Percentiles rank a stretch among this genome's conserved stretches.
These are phyloP conservation scores for Cerastis leucographa DNA, from an alignment of 2,888 invertebrate genomes.

Conservation along the genomic window DNA sequence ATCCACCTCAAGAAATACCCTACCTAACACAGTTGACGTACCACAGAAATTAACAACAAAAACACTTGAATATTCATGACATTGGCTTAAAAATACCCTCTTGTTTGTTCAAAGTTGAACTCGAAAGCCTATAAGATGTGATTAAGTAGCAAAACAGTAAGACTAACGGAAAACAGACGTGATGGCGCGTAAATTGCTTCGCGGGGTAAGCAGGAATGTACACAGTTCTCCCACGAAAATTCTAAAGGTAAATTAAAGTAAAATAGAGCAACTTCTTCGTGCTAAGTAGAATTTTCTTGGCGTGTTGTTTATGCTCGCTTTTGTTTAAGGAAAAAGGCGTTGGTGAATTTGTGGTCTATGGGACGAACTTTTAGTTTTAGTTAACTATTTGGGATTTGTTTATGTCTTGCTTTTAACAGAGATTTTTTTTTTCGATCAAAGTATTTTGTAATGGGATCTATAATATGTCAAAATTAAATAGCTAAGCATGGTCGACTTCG, in stretches of 20 bases:
- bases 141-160: conserved; percentile 34
- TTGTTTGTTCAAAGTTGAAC: conserved; percentile 41
- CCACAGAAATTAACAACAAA: conserved; percentile 1
- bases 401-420: neutral
- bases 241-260: conserved; percentile 40
- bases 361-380: neutral
- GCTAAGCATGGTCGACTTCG: neutral
- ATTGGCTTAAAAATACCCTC: conserved; percentile 39
- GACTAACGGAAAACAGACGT: conserved; percentile 47
- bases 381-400: neutral
- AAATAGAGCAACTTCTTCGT: conserved; percentile 31
- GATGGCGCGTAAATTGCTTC: conserved; percentile 57
- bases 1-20: neutral
- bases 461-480: neutral
- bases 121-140: conserved; percentile 20
- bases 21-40: neutral
- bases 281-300: conserved; percentile 40
- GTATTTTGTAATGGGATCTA: neutral
- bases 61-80: conserved; percentile 49
- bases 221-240: conserved; percentile 26
- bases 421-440: rapidly evolving
- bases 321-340: conserved; percentile 38
- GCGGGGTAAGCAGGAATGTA: conserved; percentile 38
- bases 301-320: conserved; percentile 26
- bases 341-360: conserved; percentile 1